Percentiles rank a stretch among this genome's conserved stretches.
Conservation (phyloP, 2,113 vertebrate species). For the Eurypyga helias region DNA sequence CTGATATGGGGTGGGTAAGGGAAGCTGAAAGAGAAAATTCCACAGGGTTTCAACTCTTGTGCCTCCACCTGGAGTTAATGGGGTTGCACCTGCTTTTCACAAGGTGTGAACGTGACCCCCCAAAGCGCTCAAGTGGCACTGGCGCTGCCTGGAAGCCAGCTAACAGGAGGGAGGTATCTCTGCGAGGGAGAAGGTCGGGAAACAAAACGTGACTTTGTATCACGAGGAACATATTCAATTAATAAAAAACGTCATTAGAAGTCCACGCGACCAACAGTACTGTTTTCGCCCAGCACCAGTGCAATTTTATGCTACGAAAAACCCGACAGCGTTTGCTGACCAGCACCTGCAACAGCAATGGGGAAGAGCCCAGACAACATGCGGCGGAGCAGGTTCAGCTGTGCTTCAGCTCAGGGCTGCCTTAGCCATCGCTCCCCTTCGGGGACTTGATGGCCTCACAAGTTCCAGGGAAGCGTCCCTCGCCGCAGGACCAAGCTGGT, state of each 20-base stretch:
- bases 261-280: rapidly evolving
- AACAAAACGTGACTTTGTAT: background rate
- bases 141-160: background rate
- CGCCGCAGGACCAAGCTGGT: background rate
- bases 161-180: rapidly evolving
- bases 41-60: background rate
- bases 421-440: background rate
- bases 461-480: background rate
- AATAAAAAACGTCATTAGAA: background rate
- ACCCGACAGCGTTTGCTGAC: background rate
- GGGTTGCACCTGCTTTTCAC: constrained; percentile 26
- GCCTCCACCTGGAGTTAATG: background rate
- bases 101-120: background rate
- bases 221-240: rapidly evolving
- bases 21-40: background rate
- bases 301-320: too few species aligned
- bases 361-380: too few species aligned
- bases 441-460: background rate
- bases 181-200: background rate
- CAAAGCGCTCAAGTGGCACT: background rate
- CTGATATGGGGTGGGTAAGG: background rate
- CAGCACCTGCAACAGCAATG: rapidly evolving
- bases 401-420: background rate
- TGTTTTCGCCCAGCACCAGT: background rate
- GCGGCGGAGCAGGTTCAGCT: background rate